Percentiles rank a stretch among this genome's conserved stretches.
These are phyloP conservation scores for Tenthredo mesomela DNA, from an alignment of 2,888 invertebrate genomes.

Conservation along the genomic window DNA sequence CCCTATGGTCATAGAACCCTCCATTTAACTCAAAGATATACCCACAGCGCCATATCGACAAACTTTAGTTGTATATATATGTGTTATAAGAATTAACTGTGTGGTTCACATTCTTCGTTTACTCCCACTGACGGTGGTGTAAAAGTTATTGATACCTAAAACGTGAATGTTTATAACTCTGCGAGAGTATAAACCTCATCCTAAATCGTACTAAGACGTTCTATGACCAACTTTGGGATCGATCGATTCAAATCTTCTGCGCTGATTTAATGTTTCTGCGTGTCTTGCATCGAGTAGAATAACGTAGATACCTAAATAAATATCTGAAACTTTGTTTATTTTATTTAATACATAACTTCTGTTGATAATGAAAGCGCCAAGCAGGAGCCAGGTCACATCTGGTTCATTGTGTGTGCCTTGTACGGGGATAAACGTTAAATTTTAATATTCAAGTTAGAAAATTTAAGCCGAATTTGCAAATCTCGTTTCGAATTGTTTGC, in stretches of 20 bases:
- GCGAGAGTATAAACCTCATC: neutral
- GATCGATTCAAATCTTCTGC: conserved; percentile 8
- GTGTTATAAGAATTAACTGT: neutral
- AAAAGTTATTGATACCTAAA: neutral
- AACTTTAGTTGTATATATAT: neutral
- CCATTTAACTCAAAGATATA: conserved; percentile 9
- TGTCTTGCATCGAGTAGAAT: neutral
- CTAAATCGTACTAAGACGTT: neutral
- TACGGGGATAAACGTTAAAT: neutral
- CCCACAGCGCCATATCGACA: neutral
- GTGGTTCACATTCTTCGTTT: neutral
- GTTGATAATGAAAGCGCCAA: neutral
- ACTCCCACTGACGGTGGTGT: neutral
- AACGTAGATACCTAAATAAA: neutral
- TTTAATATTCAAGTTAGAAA: neutral
- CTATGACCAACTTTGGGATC: neutral
- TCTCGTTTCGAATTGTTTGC: neutral
- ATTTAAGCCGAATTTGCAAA: neutral
- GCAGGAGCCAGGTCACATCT: neutral
- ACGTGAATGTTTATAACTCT: neutral
- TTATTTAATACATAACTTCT: neutral
- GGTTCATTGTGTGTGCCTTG: neutral
- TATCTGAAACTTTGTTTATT: neutral
- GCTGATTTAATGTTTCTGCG: conserved; percentile 12
- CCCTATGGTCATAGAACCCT: neutral